Percentiles rank a stretch among this genome's conserved stretches.
Evolutionary conservation across 2,888 invertebrate species (phyloP).

Genomic region (Bembecia ichneumoniformis): DNA sequence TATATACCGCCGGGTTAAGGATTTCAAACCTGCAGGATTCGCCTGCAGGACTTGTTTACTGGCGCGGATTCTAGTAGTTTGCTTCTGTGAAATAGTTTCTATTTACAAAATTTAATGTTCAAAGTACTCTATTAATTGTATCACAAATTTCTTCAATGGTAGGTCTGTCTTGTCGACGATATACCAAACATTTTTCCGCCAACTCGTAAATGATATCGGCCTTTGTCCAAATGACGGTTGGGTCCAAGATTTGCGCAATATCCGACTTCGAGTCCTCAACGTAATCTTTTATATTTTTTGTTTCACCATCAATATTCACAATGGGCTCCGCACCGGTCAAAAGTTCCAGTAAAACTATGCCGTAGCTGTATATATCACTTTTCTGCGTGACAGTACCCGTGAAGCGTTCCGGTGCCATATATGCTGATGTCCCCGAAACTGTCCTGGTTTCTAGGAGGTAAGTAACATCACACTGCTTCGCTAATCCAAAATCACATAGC

Average conservation of each 20-base stretch:
- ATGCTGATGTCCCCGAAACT: conserved; percentile 75
- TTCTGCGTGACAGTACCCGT: conserved; percentile 80
- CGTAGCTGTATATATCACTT: conserved; percentile 83
- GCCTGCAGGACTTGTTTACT: too few species aligned
- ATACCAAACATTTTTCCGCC: conserved; percentile 69
- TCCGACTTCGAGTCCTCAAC: conserved; percentile 68
- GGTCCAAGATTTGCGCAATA: conserved; percentile 70
- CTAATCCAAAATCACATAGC: conserved; percentile 84
- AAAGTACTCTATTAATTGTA: conserved; percentile 22
- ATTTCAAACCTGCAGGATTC: too few species aligned
- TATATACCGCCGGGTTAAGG: too few species aligned
- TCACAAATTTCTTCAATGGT: conserved; percentile 69
- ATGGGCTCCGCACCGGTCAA: conserved; percentile 78
- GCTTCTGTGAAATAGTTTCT: too few species aligned
- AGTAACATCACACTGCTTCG: conserved; percentile 68
- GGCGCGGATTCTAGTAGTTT: too few species aligned
- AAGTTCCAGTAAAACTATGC: conserved; percentile 81
- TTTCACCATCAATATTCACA: conserved; percentile 69
- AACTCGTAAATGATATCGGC: conserved; percentile 67
- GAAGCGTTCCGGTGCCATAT: conserved; percentile 84
- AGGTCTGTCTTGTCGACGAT: conserved; percentile 70
- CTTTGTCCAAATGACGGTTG: conserved; percentile 65
- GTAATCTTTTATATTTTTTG: conserved; percentile 48
- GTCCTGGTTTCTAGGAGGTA: conserved; percentile 67
- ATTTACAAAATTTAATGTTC: too few species aligned